Evolutionary conservation across 2,797 vertebrate genomes (phyloP).

Genomic region (Urocyon cinereoargenteus): DNA sequence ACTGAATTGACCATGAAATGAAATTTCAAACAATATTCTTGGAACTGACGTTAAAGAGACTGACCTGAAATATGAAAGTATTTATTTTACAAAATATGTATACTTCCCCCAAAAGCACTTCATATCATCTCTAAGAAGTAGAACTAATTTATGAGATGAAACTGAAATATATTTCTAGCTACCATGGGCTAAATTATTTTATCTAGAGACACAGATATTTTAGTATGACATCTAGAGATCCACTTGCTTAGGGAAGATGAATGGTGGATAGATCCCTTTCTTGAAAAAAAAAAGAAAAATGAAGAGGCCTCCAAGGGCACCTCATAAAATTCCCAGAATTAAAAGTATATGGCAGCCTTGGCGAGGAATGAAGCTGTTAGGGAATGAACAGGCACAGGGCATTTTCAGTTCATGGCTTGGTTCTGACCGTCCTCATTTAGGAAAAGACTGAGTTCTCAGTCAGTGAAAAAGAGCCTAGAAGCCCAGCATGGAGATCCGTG

Average conservation of each 20-base stretch:
- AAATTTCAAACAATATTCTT: constrained; percentile 42
- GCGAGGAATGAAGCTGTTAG: background rate
- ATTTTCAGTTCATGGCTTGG: background rate
- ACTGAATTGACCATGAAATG: constrained; percentile 57
- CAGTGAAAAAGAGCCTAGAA: background rate
- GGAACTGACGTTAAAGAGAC: background rate
- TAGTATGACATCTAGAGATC: background rate
- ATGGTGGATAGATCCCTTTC: background rate
- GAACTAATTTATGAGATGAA: constrained; percentile 36
- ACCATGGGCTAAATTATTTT: constrained; percentile 22
- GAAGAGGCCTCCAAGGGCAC: background rate
- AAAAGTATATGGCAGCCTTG: background rate
- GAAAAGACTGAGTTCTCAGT: background rate
- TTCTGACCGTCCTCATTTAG: background rate
- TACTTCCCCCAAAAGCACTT: background rate
- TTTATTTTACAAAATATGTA: constrained; percentile 20
- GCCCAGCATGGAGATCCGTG: fast-evolving
- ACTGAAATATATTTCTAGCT: background rate
- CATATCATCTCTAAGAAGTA: constrained; percentile 21
- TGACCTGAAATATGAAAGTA: constrained; percentile 22
- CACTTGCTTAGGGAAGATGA: background rate
- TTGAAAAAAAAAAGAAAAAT: background rate
- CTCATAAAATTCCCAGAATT: background rate
- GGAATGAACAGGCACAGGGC: background rate
- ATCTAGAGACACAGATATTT: background rate